Evolutionary conservation across 1,140 invertebrate genomes (phyloP).

Genomic region (Wasmannia auropunctata): DNA sequence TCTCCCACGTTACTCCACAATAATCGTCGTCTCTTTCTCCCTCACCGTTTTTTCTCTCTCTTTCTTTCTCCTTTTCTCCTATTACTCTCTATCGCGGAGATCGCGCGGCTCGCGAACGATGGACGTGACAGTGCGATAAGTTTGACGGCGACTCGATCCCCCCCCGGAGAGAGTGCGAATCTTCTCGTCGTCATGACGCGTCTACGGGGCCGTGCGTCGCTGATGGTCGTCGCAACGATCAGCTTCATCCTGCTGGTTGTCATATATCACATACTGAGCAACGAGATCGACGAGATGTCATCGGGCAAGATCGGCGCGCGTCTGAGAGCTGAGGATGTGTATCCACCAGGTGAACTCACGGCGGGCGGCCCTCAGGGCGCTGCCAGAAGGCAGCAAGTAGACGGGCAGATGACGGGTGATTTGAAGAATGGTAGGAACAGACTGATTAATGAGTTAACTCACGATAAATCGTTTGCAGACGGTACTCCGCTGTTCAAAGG

Average conservation of each 20-base stretch:
- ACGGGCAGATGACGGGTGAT: constrained; percentile 58
- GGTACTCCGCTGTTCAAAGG: constrained; percentile 76
- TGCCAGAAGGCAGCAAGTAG: constrained; percentile 58
- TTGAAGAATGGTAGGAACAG: constrained; percentile 40
- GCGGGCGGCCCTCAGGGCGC: constrained; percentile 66
- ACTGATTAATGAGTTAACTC: constrained; percentile 52
- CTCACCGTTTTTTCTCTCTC: background rate
- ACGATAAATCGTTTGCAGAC: constrained; percentile 50
- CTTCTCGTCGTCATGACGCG: constrained; percentile 72
- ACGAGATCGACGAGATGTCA: constrained; percentile 76
- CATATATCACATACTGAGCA: constrained; percentile 80
- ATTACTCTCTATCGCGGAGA: background rate
- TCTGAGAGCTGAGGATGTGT: constrained; percentile 69
- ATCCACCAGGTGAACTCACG: constrained; percentile 69
- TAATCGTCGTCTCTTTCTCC: background rate
- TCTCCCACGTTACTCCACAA: background rate
- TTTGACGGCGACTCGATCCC: background rate
- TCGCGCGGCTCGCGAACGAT: background rate
- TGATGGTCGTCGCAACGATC: constrained; percentile 78
- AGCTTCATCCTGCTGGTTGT: constrained; percentile 76
- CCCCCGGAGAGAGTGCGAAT: background rate
- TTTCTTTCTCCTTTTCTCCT: background rate
- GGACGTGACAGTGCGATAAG: constrained; percentile 8
- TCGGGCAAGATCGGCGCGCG: constrained; percentile 58
- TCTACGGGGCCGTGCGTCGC: constrained; percentile 76